Evolutionary conservation across 2,888 invertebrate species (phyloP).

Genomic region (Pheosia tremula): DNA sequence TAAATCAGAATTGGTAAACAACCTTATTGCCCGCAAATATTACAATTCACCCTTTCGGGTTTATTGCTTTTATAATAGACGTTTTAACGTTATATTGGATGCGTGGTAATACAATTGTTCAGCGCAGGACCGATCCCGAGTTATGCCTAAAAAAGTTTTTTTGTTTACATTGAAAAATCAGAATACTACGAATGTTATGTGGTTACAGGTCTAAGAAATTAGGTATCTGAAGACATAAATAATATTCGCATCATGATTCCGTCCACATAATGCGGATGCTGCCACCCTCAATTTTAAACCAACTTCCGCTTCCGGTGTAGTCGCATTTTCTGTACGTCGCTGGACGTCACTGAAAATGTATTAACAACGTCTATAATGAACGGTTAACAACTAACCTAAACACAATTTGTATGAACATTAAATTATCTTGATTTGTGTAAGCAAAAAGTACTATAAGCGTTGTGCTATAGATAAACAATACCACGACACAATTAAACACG

Average conservation of each 20-base stretch:
- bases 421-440: too few relatives aligned
- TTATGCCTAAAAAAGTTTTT: neutral
- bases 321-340: slow-evolving; percentile 73
- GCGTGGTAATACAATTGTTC: neutral
- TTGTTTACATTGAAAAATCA: too few relatives aligned
- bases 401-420: too few relatives aligned
- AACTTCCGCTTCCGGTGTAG: slow-evolving; percentile 74
- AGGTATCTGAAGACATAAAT: neutral
- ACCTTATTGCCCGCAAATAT: slow-evolving; percentile 33
- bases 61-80: slow-evolving; percentile 14
- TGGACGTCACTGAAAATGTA: slow-evolving; percentile 60
- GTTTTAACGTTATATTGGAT: slow-evolving; percentile 18
- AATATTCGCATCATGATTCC: neutral
- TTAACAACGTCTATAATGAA: slow-evolving; percentile 45
- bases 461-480: too few relatives aligned
- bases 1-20: too few relatives aligned
- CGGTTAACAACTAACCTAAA: slow-evolving; percentile 14
- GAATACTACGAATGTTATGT: too few relatives aligned
- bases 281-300: slow-evolving; percentile 66
- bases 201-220: too few relatives aligned
- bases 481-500: too few relatives aligned
- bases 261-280: slow-evolving; percentile 52
- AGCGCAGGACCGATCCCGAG: neutral
- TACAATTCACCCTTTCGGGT: neutral
- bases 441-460: too few relatives aligned